Evolutionary conservation across 30 jellyfish, hydroid and myxozoan genomes (phyloP), one percentile per base, ranked within the genome.

Genomic region (Chrysaora quinquecirrha): DNA sequence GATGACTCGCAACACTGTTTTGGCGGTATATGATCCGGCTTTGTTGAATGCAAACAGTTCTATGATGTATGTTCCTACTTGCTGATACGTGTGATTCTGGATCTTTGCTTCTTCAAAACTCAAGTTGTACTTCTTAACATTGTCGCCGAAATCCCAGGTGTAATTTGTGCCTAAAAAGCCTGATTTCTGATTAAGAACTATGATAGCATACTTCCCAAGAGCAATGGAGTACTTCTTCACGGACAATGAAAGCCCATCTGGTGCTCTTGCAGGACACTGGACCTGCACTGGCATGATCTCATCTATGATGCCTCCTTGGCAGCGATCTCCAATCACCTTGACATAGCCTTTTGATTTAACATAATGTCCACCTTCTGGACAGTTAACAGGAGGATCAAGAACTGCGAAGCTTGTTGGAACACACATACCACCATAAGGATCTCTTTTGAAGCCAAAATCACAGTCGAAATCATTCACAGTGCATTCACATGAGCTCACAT

Each of bases 71-170:
- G 71, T 64, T 14, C 98, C 98, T 1, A 54, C 82, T 4, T 38
- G 64, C 33, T 80, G 60, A 70, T 60, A 91, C 25, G 29, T 73
- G 23, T 84, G 96, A 16, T 43, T 23, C 0, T 82, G 91, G 0
- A 23, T 32, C 24, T 52, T 87, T 19, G 76, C 90, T 22, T 89
- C 86, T 20, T 64, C 69, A 69, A 74, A 89, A 11, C 87, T 73
- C 95, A 71, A 48, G 56, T 84, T 73, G 83, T 73, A 84, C 63
- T 38, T 71, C 67, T 1, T 20, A 29, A 30, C 67, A 30, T 76
- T 86, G 70, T 91, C 98, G 1, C 95, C 95, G 72, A 71, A 91
- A 47, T 81, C 84, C 98, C 98, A 91, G 0, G 75, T 35, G 72
- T 91, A 91, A 16, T 14, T 28, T 18, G 98, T 91, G 29, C 79